A percentile compares a stretch with the other conserved stretches of the same genome.
Conservation (phyloP, 2,113 vertebrate species). For the Isichthys henryi region DNA sequence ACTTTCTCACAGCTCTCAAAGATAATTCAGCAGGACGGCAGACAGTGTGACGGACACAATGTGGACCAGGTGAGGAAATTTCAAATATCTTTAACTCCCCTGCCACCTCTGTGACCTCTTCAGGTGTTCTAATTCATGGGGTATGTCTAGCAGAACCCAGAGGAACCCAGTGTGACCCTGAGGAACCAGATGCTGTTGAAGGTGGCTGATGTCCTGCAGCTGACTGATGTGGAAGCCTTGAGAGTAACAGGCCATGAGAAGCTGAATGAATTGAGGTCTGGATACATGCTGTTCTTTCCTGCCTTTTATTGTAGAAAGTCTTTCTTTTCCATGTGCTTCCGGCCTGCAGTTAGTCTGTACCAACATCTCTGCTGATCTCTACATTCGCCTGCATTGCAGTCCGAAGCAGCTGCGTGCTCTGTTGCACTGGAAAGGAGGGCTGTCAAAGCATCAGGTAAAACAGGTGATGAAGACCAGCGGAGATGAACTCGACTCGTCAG, state of each 20-base stretch:
- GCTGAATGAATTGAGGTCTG: conserved; percentile 20
- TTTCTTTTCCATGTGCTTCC: neutral
- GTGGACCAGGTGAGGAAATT: neutral
- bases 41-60: neutral
- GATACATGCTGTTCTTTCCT: neutral
- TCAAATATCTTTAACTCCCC: neutral
- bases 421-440: conserved; percentile 40
- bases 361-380: neutral
- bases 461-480: conserved; percentile 32
- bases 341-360: neutral
- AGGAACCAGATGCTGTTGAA: conserved; percentile 24
- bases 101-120: neutral
- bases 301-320: neutral
- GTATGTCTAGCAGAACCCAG: conserved; percentile 31
- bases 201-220: conserved; percentile 30
- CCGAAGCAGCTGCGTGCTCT: conserved; percentile 26
- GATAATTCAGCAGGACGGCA: neutral
- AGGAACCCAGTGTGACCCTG: conserved; percentile 34
- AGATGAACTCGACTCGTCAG: neutral
- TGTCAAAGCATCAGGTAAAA: neutral
- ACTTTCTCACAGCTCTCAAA: conserved; percentile 35
- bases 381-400: conserved; percentile 22
- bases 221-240: neutral
- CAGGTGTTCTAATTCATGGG: neutral
- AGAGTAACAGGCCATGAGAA: conserved; percentile 16